phyloP scores from a whole-genome alignment of 1,140 invertebrate species.

The Archivesica marissinica region DNA sequence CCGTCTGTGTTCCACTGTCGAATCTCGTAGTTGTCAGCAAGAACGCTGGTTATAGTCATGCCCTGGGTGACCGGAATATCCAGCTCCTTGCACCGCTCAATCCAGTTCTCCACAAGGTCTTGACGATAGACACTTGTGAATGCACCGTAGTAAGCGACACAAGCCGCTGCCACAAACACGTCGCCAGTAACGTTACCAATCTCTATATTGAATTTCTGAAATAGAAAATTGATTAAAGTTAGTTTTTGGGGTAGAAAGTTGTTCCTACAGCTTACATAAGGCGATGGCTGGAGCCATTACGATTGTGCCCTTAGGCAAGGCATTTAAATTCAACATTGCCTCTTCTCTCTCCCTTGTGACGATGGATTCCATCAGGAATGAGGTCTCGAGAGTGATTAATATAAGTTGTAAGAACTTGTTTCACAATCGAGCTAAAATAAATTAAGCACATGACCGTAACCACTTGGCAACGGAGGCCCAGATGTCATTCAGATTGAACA shows the following conservation, averaged over 20 bases:
- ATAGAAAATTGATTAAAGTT: conserved; percentile 17
- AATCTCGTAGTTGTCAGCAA: conserved; percentile 93
- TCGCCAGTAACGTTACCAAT: conserved; percentile 84
- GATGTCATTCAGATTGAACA: no score
- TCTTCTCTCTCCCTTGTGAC: no score
- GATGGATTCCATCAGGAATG: no score
- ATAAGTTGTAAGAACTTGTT: no score
- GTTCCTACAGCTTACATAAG: background rate
- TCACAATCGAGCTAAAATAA: no score
- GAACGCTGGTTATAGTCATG: conserved; percentile 88
- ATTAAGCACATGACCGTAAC: no score
- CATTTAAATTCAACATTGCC: no score
- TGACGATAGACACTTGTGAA: conserved; percentile 82
- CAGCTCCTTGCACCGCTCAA: conserved; percentile 77
- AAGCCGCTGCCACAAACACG: conserved; percentile 84
- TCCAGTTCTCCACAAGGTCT: conserved; percentile 78
- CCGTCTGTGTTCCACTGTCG: conserved; percentile 93
- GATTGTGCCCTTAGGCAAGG: no score
- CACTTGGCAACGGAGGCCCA: no score
- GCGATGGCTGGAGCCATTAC: no score
- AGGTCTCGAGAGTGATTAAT: no score
- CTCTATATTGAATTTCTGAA: conserved; percentile 80
- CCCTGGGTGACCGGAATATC: conserved; percentile 82
- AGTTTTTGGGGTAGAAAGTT: background rate
- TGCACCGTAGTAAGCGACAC: conserved; percentile 84